Evolutionary conservation across 1,140 invertebrate species (phyloP).

Genomic region (Monomorium pharaonis): DNA sequence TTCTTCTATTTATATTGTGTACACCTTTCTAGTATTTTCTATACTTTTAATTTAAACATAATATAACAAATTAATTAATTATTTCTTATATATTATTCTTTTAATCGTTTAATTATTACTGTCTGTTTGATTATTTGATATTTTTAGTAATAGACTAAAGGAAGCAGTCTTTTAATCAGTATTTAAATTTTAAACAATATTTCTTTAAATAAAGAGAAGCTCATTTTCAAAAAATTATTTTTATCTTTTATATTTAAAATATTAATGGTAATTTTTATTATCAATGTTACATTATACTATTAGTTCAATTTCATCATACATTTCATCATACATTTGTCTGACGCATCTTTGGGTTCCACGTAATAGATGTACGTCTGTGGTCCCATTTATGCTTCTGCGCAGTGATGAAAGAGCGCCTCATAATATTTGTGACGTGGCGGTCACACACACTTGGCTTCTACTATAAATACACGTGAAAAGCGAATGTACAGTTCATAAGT

Average conservation of each 20-base stretch:
- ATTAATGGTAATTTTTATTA: background rate
- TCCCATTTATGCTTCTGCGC: slow-evolving; percentile 58
- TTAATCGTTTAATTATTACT: background rate
- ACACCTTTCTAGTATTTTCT: background rate
- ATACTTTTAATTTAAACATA: background rate
- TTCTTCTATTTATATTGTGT: background rate
- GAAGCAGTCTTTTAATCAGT: background rate
- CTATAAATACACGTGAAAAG: background rate
- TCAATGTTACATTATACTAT: background rate
- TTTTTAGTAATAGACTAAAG: background rate
- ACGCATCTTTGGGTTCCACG: background rate
- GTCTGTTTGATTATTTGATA: background rate
- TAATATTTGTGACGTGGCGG: slow-evolving; percentile 69
- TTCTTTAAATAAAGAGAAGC: background rate
- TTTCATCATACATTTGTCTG: background rate
- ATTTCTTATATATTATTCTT: background rate
- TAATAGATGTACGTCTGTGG: slow-evolving; percentile 42
- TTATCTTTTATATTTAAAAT: background rate
- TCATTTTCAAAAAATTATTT: background rate
- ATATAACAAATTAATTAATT: background rate
- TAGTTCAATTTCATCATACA: background rate
- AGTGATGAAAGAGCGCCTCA: background rate
- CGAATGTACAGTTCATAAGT: background rate
- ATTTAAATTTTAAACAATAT: background rate
- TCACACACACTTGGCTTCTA: slow-evolving; percentile 48